Evolutionary conservation across 2,113 vertebrate genomes (phyloP).

Genomic region (Prietella phreatophila): DNA sequence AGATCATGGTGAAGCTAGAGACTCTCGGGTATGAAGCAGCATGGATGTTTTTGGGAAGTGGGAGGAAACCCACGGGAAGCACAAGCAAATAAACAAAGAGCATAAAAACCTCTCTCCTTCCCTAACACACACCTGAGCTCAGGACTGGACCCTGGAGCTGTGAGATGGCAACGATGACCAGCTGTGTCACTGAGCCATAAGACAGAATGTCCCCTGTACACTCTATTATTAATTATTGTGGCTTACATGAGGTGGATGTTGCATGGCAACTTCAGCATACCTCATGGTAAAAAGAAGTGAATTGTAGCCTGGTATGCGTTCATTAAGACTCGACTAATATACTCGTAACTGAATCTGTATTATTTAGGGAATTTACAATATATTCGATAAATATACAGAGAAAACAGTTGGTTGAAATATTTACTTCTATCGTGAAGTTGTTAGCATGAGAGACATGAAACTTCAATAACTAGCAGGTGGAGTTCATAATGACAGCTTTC

Average conservation of each 20-base stretch:
- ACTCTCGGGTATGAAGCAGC: not conserved
- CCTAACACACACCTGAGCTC: not conserved
- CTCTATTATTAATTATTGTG: not conserved
- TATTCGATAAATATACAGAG: not conserved
- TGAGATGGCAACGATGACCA: not conserved
- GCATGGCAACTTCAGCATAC: not conserved
- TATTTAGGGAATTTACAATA: not conserved
- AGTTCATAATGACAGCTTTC: slow-evolving; percentile 3
- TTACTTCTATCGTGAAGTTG: not conserved
- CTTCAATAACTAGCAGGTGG: slow-evolving; percentile 9
- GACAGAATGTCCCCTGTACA: not conserved
- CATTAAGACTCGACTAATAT: not conserved
- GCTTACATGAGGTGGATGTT: not conserved
- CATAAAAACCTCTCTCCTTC: too few relatives aligned
- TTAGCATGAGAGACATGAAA: not conserved
- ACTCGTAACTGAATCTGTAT: not conserved
- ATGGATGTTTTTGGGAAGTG: not conserved
- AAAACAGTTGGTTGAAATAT: not conserved
- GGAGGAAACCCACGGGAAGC: not conserved
- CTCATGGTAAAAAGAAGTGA: not conserved
- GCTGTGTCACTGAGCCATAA: not conserved
- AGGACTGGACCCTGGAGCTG: not conserved
- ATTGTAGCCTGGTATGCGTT: not conserved
- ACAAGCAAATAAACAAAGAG: not conserved
- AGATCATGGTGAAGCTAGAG: not conserved